Base-by-base conservation (phyloP, 64 coral and sea anemone species). In the Stichodactyla mertensii region DNA sequence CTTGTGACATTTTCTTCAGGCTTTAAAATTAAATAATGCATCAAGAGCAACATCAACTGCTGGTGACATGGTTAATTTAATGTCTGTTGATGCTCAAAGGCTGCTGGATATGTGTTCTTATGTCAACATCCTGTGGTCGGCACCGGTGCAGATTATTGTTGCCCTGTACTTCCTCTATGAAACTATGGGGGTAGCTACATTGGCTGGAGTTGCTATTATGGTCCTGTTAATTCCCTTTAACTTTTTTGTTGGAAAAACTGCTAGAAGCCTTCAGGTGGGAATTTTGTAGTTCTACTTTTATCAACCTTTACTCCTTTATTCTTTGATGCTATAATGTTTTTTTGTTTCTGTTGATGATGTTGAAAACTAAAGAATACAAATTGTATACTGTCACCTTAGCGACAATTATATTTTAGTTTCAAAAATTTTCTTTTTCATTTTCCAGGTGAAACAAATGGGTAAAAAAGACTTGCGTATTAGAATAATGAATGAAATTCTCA, bases 401-500 rank as follows among this genome's bases (percentile, higher is more conserved):
- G 3, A 45, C 19, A 0, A 61, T 61, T 16, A 61, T 12, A 15
- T 61, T 16, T 61, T 15, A 69, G 19, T 22, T 22, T 27, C 12
- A 11, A 31, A 74, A 9, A 27, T 36, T 74, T 74, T 0, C 27
- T 74, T 74, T 74, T 74, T 10, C 24, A 74, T 31, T 74, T 31
- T 53, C 8, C 24, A 95, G 93, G 89, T 95, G 10, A 95, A 95
- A 82, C 93, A 95, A 86, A 95, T 95, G 93, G 89, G 54, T 61
- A 62, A 88, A 53, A 96, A 96, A 82, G 94, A 96, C 78, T 77
- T 74, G 58, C 87, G 94, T 10, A 86, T 96, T 56, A 92, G 91
- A 89, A 87, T 92, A 59, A 96, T 96, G 94, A 96, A 96, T 88
- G 94, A 96, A 87, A 96, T 96, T 80, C 85, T 96, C 5, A 92